A percentile compares a stretch with the other conserved stretches of the same genome.
phyloP scores from a whole-genome alignment of 2,888 invertebrate species.

The Byasa hedistus region DNA sequence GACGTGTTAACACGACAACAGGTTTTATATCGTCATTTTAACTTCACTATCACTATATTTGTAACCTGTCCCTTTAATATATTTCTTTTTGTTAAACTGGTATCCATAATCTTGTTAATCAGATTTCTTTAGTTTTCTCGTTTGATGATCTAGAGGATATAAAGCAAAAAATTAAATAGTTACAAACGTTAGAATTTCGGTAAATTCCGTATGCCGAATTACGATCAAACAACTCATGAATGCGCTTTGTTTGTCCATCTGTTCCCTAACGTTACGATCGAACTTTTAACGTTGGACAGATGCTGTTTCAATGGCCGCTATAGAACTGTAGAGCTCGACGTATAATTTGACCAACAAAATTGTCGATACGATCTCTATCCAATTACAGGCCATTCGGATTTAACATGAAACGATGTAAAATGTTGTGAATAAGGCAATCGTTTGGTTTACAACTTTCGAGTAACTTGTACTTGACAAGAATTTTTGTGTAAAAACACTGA shows the following conservation, averaged over 20 bases:
- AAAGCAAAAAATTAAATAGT: too few relatives aligned
- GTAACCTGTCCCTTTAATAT: slow-evolving; percentile 14
- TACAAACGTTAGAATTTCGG: background rate
- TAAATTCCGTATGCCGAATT: slow-evolving; percentile 15
- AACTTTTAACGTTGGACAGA: slow-evolving; percentile 43
- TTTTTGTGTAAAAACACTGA: too few relatives aligned
- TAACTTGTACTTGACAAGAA: background rate
- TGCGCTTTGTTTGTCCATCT: slow-evolving; percentile 55
- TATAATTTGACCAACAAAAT: slow-evolving; percentile 40
- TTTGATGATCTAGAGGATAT: too few relatives aligned
- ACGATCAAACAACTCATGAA: slow-evolving; percentile 23
- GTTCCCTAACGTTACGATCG: slow-evolving; percentile 47
- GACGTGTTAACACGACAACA: slow-evolving; percentile 18
- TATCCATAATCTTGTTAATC: background rate
- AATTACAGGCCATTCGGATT: slow-evolving; percentile 40
- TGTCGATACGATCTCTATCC: slow-evolving; percentile 36
- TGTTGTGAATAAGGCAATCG: slow-evolving; percentile 2
- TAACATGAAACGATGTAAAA: slow-evolving; percentile 29
- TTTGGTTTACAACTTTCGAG: background rate
- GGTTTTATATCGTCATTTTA: slow-evolving; percentile 20
- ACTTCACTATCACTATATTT: slow-evolving; percentile 22
- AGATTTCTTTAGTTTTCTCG: background rate
- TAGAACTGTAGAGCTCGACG: slow-evolving; percentile 32
- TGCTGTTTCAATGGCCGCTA: slow-evolving; percentile 40
- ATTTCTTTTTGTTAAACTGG: too few relatives aligned